These are phyloP conservation scores for Rambutsinella grinnellia DNA, from an alignment of 2,888 invertebrate species.

Conservation along the genomic window DNA sequence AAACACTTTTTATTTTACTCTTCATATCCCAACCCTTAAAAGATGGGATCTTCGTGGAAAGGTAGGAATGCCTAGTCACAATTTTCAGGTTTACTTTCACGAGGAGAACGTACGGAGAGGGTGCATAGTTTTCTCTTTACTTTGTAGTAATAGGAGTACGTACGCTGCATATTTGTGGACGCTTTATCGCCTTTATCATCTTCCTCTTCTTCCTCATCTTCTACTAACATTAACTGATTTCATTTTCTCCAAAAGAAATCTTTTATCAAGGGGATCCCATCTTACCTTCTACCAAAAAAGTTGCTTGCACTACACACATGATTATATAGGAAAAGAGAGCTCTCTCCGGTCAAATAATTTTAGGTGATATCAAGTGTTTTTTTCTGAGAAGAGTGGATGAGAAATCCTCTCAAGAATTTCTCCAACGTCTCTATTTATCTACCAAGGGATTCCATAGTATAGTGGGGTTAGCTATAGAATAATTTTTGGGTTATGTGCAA, in stretches of 20 bases:
- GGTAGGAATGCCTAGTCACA: no score
- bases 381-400: conserved; percentile 12
- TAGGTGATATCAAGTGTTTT: conserved; percentile 26
- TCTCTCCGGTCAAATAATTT: conserved; percentile 32
- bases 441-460: no score
- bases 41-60: no score
- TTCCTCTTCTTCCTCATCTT: conserved; percentile 20
- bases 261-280: neutral
- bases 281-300: no score
- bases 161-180: conserved; percentile 34
- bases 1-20: no score
- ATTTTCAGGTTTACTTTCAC: no score
- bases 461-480: no score
- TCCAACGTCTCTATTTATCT: conserved; percentile 4
- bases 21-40: no score
- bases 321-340: neutral
- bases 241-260: conserved; percentile 7
- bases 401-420: conserved; percentile 34
- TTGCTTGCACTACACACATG: no score
- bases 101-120: no score
- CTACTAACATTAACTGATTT: conserved; percentile 36
- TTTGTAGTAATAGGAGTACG: conserved; percentile 17
- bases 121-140: no score
- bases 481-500: no score
- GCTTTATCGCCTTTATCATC: conserved; percentile 39